These are phyloP conservation scores for Luffia ferchaultella DNA, from an alignment of 2,888 invertebrate genomes.

Conservation along the genomic window DNA sequence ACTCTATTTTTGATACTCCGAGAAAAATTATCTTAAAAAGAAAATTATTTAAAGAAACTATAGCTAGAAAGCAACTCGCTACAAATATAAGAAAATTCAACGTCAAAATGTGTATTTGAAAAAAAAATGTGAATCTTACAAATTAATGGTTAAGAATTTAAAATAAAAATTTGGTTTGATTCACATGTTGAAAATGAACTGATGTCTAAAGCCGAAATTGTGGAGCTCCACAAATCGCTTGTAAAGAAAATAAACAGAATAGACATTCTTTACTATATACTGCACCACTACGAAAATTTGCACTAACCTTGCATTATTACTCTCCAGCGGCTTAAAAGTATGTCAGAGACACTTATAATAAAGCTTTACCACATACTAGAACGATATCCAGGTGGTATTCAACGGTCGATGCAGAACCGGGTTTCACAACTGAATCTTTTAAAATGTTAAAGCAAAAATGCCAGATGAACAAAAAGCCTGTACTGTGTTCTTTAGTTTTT, in stretches of 20 bases:
- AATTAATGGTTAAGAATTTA: background rate
- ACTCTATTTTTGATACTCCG: conserved; percentile 6
- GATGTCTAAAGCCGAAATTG: background rate
- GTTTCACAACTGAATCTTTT: conserved; percentile 13
- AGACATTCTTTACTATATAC: background rate
- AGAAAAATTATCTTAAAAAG: conserved; percentile 4
- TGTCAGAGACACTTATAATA: conserved; percentile 5
- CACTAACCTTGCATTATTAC: conserved; percentile 1
- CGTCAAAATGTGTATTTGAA: conserved; percentile 6
- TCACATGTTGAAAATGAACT: background rate
- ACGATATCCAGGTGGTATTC: conserved; percentile 6
- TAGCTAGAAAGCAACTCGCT: conserved; percentile 1
- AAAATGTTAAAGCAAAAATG: background rate
- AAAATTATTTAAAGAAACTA: conserved; percentile 2
- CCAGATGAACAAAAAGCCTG: background rate
- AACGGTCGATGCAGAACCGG: conserved; percentile 8
- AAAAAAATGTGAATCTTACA: conserved; percentile 7
- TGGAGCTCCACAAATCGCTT: background rate
- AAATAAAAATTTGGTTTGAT: background rate
- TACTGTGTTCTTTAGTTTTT: background rate
- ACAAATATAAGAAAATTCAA: conserved; percentile 4
- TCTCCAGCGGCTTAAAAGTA: conserved; percentile 1
- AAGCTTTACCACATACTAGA: conserved; percentile 4
- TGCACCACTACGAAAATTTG: background rate
- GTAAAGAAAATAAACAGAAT: background rate